Evolutionary conservation across 2,113 vertebrate genomes (phyloP), one percentile per base, ranked within the genome.

Genomic region (Spea multiplicata): DNA sequence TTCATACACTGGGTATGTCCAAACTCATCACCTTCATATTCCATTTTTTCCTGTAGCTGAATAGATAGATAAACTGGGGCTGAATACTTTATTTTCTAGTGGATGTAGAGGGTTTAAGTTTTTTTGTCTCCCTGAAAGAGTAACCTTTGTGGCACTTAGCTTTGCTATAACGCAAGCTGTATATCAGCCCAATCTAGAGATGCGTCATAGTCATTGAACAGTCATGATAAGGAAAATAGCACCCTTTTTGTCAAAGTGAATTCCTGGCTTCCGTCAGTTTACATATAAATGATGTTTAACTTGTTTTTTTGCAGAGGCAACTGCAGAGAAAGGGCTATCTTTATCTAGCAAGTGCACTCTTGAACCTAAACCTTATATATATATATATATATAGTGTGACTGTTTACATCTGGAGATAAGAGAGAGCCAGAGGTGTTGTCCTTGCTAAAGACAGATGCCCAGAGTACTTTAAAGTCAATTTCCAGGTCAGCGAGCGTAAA

Each of bases 211-310:
- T 78, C 57, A 78, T 50, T 64, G 57, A 50, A 47, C 14, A 30
- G 55, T 52, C 4, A 53, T 72, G 76, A 72, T 78, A 78, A 66
- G 69, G 6, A 47, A 71, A 72, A 78, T 66, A 78, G 53, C 68
- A 78, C 76, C 47, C 66, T 80, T 73, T 73, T 71, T 80, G 77
- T 73, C 70, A 73, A 73, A 80, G 71, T 59, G 62, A 71, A 73
- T 67, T 73, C 77, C 77, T 73, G 71, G 10, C 12, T 5, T 47
- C 52, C 77, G 67, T 80, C 77, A 73, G 14, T 80, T 78, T 73
- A 17, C 50, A 80, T 70, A 80, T 80, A 73, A 80, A 80, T 73
- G 49, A 78, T 78, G 76, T 79, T 80, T 80, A 61, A 80, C 71
- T 79, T 48, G 45, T 67, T 44, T 50, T 67, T 59, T 67, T 67